A percentile compares a stretch with the other conserved stretches of the same genome.
phyloP scores from a whole-genome alignment of 2,797 vertebrate genomes.

The Telmatherina bonti region DNA sequence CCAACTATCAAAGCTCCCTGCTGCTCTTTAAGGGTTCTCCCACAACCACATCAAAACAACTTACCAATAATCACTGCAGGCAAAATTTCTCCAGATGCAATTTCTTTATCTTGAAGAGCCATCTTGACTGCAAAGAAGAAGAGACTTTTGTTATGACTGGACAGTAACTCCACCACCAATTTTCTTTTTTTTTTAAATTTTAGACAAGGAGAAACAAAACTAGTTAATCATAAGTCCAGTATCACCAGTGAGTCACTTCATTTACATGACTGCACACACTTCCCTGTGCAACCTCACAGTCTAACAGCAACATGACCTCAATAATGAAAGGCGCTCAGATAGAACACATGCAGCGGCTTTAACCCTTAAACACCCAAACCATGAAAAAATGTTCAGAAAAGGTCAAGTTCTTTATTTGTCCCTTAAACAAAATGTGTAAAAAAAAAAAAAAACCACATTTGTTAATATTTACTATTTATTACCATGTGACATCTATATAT shows the following conservation, averaged over 20 bases:
- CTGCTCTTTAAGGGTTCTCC: neutral
- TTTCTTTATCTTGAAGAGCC: constrained; percentile 73
- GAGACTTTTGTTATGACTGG: neutral
- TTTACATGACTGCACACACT: neutral
- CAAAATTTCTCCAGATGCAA: constrained; percentile 62
- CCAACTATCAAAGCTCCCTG: neutral
- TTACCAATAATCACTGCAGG: constrained; percentile 85
- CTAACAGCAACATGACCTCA: neutral
- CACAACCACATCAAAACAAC: constrained; percentile 8
- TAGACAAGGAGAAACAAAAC: neutral
- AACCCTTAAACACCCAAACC: no score
- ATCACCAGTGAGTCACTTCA: neutral
- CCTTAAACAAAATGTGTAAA: no score
- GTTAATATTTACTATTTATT: no score
- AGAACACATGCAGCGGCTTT: no score
- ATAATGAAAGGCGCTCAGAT: neutral
- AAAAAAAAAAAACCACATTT: no score
- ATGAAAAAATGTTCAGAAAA: no score
- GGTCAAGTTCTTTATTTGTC: no score
- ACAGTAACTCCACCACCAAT: neutral
- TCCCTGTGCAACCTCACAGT: neutral
- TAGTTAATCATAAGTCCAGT: neutral
- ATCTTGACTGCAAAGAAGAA: constrained; percentile 57
- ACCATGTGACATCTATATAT: no score
- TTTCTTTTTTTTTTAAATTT: no score